phyloP scores from a whole-genome alignment of 2,888 invertebrate genomes.

The Cantharis rustica region DNA sequence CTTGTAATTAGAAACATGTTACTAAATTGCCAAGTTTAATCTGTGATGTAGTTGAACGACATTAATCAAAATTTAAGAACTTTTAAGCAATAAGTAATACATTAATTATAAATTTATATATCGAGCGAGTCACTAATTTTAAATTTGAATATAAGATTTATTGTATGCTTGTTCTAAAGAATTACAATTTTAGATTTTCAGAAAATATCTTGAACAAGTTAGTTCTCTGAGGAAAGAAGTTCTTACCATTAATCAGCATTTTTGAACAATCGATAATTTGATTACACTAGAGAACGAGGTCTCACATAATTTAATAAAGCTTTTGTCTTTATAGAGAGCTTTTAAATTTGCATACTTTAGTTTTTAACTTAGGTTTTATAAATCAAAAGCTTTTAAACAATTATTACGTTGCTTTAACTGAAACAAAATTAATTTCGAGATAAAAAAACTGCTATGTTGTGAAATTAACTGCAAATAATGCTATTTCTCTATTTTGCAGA shows the following conservation, averaged over 20 bases:
- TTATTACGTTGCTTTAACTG: background rate
- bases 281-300: background rate
- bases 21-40: background rate
- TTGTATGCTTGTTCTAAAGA: background rate
- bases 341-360: background rate
- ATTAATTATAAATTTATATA: background rate
- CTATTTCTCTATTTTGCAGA: background rate
- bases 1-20: background rate
- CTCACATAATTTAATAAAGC: background rate
- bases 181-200: background rate
- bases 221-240: background rate
- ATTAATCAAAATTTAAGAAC: background rate
- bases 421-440: background rate
- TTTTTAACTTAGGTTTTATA: background rate
- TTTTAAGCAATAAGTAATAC: background rate
- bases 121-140: background rate
- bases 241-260: constrained; percentile 1
- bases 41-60: background rate
- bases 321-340: background rate
- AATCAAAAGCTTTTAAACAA: background rate
- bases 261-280: background rate
- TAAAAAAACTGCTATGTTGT: background rate
- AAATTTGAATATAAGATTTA: background rate
- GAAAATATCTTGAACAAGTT: background rate
- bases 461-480: background rate